Conservation (phyloP, 2,888 invertebrate genomes). For the Coelogynopora nodosa region DNA sequence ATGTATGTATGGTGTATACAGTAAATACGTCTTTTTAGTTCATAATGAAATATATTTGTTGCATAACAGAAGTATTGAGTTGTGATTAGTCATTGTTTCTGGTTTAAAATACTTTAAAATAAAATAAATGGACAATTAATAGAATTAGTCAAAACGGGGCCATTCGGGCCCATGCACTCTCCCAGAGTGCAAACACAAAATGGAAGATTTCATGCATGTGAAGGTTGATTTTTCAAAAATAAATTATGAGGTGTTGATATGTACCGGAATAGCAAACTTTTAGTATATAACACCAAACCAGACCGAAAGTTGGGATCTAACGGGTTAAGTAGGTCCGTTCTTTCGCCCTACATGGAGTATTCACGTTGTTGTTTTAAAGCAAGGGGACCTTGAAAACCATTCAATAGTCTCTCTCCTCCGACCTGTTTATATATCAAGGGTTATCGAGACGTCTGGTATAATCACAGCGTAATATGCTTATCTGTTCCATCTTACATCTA, state of each 20-base stretch:
- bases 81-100: neutral
- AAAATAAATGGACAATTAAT: neutral
- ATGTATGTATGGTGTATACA: neutral
- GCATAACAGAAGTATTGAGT: neutral
- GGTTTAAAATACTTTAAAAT: neutral
- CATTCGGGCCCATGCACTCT: constrained; percentile 25
- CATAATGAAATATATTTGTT: neutral
- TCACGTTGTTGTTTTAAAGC: no score
- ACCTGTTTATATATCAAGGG: no score
- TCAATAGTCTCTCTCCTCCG: no score
- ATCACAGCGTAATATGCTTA: no score
- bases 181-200: constrained; percentile 9
- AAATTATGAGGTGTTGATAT: neutral
- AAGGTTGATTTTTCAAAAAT: neutral
- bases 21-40: neutral
- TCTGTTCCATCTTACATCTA: no score
- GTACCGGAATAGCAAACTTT: neutral
- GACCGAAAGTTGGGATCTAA: neutral
- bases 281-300: neutral
- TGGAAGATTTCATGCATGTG: neutral
- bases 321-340: neutral
- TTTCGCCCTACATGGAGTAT: no score
- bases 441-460: no score
- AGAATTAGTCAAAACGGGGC: neutral
- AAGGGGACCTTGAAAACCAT: no score